Base-by-base conservation (phyloP, 2,888 invertebrate genomes). In the Eristalis pertinax region DNA sequence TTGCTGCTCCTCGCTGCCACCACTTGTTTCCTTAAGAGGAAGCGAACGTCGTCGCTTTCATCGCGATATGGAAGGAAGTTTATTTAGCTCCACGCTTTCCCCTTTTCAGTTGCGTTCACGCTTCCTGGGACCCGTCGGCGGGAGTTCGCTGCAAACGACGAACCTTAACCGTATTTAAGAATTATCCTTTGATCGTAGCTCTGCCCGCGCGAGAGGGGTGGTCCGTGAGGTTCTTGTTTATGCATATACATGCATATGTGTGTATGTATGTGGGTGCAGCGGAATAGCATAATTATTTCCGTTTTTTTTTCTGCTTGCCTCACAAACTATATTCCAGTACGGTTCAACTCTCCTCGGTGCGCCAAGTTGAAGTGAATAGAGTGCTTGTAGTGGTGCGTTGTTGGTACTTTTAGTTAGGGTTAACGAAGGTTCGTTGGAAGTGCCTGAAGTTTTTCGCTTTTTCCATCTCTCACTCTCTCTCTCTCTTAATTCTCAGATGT, bases 211-310 rank as follows among this genome's bases (percentile, higher is more conserved):
- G 10, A 32, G 10, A 8, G n/a, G n/a, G 15, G 41, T 10, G 10
- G 1, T 8, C 3, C 1, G 19, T 24, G 56, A 26, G 70, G 41
- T 77, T 38, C 74, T 78, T 78, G 65, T 41, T 32, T 74, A 58
- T 82, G 73, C 77, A 67, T 64, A 63, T 8, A 8, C 32, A 8
- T 32, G 8, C 32, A 32, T 38, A 56, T 50, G 58, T 50, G n/a
- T 69, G 58, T 68, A 72, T 64, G 64, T 68, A 75, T 67, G 79
- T 68, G 72, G 50, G 64, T 87, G 67, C 87, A 87, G 62, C 86
- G 80, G 79, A 87, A 84, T 80, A 76, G 84, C 84, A 84, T 84
- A 84, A 87, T 87, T 84, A 87, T 84, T 84, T 87, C 87, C 87
- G 82, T 82, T 82, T 43, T 32, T 5, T 73, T 72, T 84, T 78